A percentile compares a stretch with the other conserved stretches of the same genome.
Evolutionary conservation across 1,140 invertebrate species (phyloP).

Genomic region (Leptopilina boulardi): DNA sequence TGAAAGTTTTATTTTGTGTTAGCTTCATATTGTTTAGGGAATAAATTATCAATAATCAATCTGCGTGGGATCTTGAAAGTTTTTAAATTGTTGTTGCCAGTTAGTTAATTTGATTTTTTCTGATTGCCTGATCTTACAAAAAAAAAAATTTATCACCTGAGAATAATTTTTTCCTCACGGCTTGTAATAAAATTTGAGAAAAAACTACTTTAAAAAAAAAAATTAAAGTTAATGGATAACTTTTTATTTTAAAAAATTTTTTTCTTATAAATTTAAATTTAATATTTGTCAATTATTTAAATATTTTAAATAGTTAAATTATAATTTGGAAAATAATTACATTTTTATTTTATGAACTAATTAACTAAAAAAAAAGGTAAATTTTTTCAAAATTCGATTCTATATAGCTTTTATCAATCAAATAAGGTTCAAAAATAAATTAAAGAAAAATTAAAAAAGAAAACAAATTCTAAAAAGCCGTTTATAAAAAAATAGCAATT

Average conservation of each 20-base stretch:
- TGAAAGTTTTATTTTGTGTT: not conserved
- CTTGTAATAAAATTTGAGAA: not conserved
- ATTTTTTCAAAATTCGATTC: too few species aligned
- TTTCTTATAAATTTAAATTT: too few species aligned
- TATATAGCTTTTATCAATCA: not conserved
- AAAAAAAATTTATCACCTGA: constrained; percentile 1
- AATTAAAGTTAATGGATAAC: too few species aligned
- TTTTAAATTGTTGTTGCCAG: constrained; percentile 18
- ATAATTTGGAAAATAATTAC: too few species aligned
- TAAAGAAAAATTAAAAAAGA: not conserved
- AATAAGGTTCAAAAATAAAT: not conserved
- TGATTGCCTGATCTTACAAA: constrained; percentile 19
- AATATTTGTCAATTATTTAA: too few species aligned
- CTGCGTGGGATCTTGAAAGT: constrained; percentile 14
- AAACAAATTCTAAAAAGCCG: not conserved
- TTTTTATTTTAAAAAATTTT: too few species aligned
- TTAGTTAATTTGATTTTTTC: constrained; percentile 6
- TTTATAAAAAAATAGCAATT: not conserved
- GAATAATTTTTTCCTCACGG: constrained; percentile 4
- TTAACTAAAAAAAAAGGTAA: too few species aligned
- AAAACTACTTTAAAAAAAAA: not conserved
- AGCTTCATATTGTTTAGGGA: not conserved
- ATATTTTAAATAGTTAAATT: too few species aligned
- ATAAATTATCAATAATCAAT: not conserved
- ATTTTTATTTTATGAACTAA: too few species aligned